Percentiles rank a stretch among this genome's conserved stretches.
phyloP scores from a whole-genome alignment of 2,113 vertebrate genomes.

The Tauraco erythrolophus region DNA sequence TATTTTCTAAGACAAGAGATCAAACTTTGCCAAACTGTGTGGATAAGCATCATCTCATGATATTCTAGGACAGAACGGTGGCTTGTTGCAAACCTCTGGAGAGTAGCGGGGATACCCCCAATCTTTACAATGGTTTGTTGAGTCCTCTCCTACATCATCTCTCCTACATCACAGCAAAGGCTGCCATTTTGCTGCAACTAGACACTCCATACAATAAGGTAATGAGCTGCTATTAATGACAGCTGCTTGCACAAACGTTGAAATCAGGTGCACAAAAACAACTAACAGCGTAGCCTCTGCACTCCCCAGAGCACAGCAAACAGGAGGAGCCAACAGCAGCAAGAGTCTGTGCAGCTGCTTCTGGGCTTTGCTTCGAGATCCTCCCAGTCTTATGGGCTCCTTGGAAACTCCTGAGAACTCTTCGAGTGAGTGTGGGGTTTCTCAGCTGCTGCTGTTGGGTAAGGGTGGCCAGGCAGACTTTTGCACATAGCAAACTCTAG shows the following conservation, averaged over 20 bases:
- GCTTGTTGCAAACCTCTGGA: background rate
- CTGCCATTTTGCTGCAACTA: background rate
- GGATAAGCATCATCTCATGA: background rate
- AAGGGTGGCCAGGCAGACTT: background rate
- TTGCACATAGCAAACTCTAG: background rate
- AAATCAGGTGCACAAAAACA: background rate
- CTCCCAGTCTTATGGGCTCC: background rate
- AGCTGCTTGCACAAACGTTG: background rate
- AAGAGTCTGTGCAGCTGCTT: background rate
- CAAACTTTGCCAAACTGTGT: background rate
- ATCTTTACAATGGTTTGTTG: background rate
- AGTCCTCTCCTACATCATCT: background rate
- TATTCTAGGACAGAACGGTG: background rate
- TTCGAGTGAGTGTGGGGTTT: background rate
- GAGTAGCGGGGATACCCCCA: background rate
- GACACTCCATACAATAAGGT: background rate
- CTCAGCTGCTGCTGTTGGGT: background rate
- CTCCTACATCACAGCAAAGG: background rate
- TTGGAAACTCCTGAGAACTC: background rate
- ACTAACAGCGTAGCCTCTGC: rapidly evolving
- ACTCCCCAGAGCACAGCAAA: background rate
- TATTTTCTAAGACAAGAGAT: background rate
- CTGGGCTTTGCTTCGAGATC: background rate
- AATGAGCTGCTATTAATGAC: background rate
- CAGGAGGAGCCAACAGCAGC: background rate